These are phyloP conservation scores for Aphelocoma californica DNA, from an alignment of 2,797 vertebrate genomes.

Conservation along the genomic window DNA sequence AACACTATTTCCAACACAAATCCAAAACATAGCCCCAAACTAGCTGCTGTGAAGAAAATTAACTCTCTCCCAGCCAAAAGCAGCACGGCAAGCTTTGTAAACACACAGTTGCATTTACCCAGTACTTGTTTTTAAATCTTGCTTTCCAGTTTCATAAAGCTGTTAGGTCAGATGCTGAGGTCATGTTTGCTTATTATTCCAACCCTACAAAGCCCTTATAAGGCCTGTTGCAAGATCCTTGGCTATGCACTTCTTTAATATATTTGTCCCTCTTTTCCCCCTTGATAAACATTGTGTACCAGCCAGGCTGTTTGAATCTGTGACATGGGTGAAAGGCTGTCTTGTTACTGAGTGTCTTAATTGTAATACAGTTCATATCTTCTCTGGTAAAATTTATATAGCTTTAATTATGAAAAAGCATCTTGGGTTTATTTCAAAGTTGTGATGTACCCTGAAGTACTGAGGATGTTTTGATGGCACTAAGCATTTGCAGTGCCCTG, in stretches of 20 bases:
- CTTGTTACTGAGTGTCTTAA: background rate
- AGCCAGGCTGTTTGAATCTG: background rate
- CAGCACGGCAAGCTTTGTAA: background rate
- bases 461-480: background rate
- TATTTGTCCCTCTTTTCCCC: background rate
- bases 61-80: background rate
- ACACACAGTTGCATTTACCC: background rate
- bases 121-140: background rate
- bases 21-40: background rate
- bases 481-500: background rate
- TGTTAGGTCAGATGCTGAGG: slow-evolving; percentile 25
- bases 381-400: background rate
- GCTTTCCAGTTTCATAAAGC: background rate
- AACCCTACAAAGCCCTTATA: background rate
- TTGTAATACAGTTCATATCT: background rate
- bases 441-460: background rate
- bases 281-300: background rate
- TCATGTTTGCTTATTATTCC: slow-evolving; percentile 35
- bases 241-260: background rate
- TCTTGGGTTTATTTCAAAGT: background rate
- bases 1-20: background rate
- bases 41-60: background rate
- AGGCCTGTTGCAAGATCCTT: background rate
- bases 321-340: background rate
- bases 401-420: background rate